Percentiles rank a stretch among this genome's conserved stretches.
These are phyloP conservation scores for Drosophila subobscura DNA, from an alignment of 1,140 invertebrate species.

Conservation along the genomic window DNA sequence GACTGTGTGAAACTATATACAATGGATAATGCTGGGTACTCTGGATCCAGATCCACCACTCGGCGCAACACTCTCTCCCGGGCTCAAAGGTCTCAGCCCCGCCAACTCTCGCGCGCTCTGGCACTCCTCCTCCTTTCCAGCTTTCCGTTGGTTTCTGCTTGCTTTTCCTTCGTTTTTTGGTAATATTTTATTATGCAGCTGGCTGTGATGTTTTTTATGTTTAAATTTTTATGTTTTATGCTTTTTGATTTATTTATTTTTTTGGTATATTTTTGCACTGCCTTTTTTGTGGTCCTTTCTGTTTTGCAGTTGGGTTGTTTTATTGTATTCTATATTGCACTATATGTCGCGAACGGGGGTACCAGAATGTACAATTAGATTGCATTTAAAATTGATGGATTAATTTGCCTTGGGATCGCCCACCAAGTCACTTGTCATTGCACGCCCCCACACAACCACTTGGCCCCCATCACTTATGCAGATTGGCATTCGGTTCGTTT, in stretches of 20 bases:
- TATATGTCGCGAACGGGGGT: neutral
- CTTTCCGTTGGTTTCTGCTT: no score
- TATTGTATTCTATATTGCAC: slow-evolving; percentile 31
- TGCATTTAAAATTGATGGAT: slow-evolving; percentile 9
- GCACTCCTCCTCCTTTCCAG: no score
- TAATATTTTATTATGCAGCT: slow-evolving; percentile 1
- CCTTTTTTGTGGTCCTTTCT: slow-evolving; percentile 27
- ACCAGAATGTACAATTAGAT: slow-evolving; percentile 17
- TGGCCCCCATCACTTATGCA: slow-evolving; percentile 8
- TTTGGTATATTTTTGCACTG: slow-evolving; percentile 7
- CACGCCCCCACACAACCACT: neutral
- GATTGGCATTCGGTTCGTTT: slow-evolving; percentile 11
- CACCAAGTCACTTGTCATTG: no score
- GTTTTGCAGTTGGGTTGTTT: slow-evolving; percentile 20
- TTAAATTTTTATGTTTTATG: neutral
- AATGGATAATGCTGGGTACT: no score
- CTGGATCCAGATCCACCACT: no score
- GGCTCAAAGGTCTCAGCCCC: no score
- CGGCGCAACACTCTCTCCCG: no score
- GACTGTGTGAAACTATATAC: no score
- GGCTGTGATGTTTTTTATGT: neutral
- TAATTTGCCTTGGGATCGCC: slow-evolving; percentile 9
- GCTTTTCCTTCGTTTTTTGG: neutral
- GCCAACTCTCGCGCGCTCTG: no score
- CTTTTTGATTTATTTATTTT: slow-evolving; percentile 10